Base-by-base conservation (phyloP, 2,113 vertebrate genomes). In the Coracopsis vasa region DNA sequence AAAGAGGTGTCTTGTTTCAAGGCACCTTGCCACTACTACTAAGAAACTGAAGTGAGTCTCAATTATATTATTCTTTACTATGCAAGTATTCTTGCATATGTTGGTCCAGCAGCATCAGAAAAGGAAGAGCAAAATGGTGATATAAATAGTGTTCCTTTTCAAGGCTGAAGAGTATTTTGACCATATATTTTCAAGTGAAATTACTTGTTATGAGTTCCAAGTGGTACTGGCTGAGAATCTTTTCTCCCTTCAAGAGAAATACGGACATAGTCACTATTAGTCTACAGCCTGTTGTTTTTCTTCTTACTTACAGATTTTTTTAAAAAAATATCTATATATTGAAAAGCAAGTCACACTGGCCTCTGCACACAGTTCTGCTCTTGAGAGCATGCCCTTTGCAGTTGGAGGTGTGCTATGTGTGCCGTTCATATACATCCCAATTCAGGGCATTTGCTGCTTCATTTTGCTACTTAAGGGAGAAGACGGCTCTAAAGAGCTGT, bases 401-500 rank as follows among this genome's bases (percentile, higher is more conserved):
- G 42, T 6, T 37, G 35, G 51, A 28, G 17, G 3, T 12, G 28
- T 69, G 50, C n/a, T 42, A 3, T 13, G 23, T 18, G 3, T 48
- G 35, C 66, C 20, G 10, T 47, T n/a, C 42, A 4, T 19, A 3
- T 10, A 6, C 11, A 8, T 71, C 29, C 16, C 19, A 25, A 10
- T 45, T 82, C 31, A 50, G 13, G 19, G 35, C 23, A 75, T 72
- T 85, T 79, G 35, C 50, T 92, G 47, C 58, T 71, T 72, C 19
- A 16, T 1, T 62, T 29, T 29, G 12, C 17, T 78, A 12, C 13
- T 18, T n/a, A 6, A 19, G 25, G 27, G 16, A 83, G 60, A 80
- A 50, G 6, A 7, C 1, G 5, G 11, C 39, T 60, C 18, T 53
- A 27, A 37, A 84, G 44, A 58, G 13, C 13, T 3, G 0, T 18